A percentile compares a stretch with the other conserved stretches of the same genome.
phyloP scores from a whole-genome alignment of 2,888 invertebrate species.

The Apamea epomidion region DNA sequence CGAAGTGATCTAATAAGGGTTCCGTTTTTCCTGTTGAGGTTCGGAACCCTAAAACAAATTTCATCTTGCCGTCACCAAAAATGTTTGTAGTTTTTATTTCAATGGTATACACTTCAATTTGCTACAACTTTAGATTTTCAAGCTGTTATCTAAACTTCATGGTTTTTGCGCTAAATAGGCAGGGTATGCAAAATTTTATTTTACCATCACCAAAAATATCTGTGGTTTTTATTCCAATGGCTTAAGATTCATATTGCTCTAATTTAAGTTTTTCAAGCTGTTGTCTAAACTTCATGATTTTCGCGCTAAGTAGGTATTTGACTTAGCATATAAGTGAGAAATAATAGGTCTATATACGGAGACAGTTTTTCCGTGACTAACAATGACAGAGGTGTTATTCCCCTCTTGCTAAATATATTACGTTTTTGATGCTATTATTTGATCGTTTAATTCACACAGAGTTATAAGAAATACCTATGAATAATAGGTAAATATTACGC shows the following conservation, averaged over 20 bases:
- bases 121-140: neutral
- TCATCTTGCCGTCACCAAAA: neutral
- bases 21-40: too few relatives aligned
- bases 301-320: neutral
- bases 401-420: slow-evolving; percentile 18
- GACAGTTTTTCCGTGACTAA: slow-evolving; percentile 23
- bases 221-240: neutral
- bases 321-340: slow-evolving; percentile 40
- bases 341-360: neutral
- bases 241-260: slow-evolving; percentile 13
- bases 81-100: neutral
- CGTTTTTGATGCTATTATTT: slow-evolving; percentile 9
- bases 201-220: neutral
- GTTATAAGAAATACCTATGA: neutral
- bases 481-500: neutral
- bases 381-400: slow-evolving; percentile 25
- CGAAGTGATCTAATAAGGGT: too few relatives aligned
- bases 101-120: slow-evolving; percentile 12
- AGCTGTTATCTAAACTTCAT: too few relatives aligned
- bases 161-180: neutral
- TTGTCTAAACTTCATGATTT: neutral
- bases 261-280: neutral
- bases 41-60: neutral
- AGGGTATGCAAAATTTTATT: neutral
- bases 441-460: slow-evolving; percentile 10